Evolutionary conservation across 1,140 invertebrate species (phyloP), one percentile per base, ranked within the genome.

Genomic region (Bombus soroeensis): DNA sequence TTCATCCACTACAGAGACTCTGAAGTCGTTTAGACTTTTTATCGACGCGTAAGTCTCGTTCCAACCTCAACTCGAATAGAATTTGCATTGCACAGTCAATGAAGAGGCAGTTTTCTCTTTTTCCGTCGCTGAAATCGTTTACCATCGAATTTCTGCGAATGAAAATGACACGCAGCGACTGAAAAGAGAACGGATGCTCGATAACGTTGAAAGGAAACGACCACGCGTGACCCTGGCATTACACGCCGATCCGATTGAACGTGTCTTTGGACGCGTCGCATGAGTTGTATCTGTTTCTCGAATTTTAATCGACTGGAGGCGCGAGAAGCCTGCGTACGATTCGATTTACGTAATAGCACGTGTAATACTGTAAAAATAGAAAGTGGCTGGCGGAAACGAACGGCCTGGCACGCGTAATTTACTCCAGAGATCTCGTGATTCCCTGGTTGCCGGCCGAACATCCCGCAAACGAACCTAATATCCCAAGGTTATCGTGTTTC

Each of bases 221-320:
- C 82, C 78, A 88, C 87, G 82, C 87, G 70, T 22, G 83, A 89
- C 82, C 83, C 83, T 89, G 87, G 83, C 82, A 85, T 89, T 89
- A 85, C 66, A 73, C 34, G 64, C 39, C 39, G 15, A 59, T 41
- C 53, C 47, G 25, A 43, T 37, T 3, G 34, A 28, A 70, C 15
- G 70, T 4, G 22, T 37, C 32, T 37, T 64, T 15, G 3, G 37
- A 25, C 37, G 25, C 10, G 64, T 53, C 64, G n/a, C 15, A 32
- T 32, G 13, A n/a, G 13, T 8, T 18, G 13, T 6, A 13, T 2
- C 15, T 47, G 13, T 74, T 47, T 74, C 3, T 47, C 73, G n/a
- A 53, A 53, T 74, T 74, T 53, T n/a, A 74, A 74, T 74, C n/a
- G n/a, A 9, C 3, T 25, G 10, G 59, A n/a, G 28, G 25, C 22